These are phyloP conservation scores for Toxotes chatareus DNA, from an alignment of 2,113 vertebrate species.

Conservation along the genomic window DNA sequence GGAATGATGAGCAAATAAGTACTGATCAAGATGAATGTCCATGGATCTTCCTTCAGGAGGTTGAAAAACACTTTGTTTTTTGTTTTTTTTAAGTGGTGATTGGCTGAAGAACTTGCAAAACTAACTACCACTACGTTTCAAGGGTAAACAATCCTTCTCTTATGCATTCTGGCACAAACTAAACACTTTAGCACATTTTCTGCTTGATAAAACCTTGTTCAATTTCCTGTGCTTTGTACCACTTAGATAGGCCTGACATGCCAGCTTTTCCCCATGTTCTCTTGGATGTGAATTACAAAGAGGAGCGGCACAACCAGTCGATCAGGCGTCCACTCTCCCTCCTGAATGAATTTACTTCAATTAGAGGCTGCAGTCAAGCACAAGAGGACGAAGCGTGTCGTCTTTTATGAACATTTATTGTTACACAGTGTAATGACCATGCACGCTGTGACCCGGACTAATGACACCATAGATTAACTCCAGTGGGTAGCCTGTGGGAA, in stretches of 20 bases:
- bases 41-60: neutral
- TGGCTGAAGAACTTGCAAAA: conserved; percentile 29
- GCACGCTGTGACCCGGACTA: conserved; percentile 71
- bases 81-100: neutral
- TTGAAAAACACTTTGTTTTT: neutral
- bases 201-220: conserved; percentile 76
- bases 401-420: conserved; percentile 80
- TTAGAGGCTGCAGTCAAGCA: conserved; percentile 68
- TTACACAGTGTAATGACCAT: conserved; percentile 71
- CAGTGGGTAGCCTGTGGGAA: conserved; percentile 66
- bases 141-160: conserved; percentile 66
- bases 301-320: conserved; percentile 47
- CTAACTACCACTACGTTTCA: conserved; percentile 51
- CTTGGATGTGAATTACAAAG: conserved; percentile 53
- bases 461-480: conserved; percentile 78
- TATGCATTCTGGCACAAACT: conserved; percentile 37
- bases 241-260: conserved; percentile 45
- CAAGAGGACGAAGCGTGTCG: conserved; percentile 56
- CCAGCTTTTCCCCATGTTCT: conserved; percentile 26
- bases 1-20: conserved; percentile 32
- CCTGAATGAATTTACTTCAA: conserved; percentile 74
- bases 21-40: conserved; percentile 16
- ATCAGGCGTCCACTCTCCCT: conserved; percentile 39
- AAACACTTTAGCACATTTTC: conserved; percentile 72
- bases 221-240: conserved; percentile 65